A percentile compares a stretch with the other conserved stretches of the same genome.
Evolutionary conservation across 2,888 invertebrate genomes (phyloP).

Genomic region (Mellilla xanthometata): DNA sequence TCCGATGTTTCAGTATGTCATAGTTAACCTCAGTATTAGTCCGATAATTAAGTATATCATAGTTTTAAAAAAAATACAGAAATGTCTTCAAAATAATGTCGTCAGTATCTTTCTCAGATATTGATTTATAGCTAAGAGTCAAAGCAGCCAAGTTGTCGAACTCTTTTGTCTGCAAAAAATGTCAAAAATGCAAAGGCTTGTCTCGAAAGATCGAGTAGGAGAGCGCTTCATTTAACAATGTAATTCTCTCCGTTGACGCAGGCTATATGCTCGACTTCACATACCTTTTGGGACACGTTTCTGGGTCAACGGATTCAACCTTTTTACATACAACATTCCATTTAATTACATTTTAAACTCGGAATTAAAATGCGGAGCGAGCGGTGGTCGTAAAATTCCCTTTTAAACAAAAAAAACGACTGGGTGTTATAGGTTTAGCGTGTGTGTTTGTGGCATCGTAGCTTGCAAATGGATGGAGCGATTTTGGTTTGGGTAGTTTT

Average conservation of each 20-base stretch:
- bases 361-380: conserved; percentile 29
- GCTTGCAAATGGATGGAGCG: no score
- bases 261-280: conserved; percentile 30
- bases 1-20: no score
- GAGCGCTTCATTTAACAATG: conserved; percentile 46
- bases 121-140: conserved; percentile 1
- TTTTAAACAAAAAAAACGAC: no score
- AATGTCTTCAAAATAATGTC: no score
- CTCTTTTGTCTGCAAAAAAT: conserved; percentile 7
- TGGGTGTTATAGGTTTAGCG: no score
- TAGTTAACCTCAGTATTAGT: no score
- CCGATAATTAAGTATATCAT: no score
- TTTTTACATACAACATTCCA: conserved; percentile 18
- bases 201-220: conserved; percentile 29
- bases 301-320: conserved; percentile 26
- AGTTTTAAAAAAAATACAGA: no score
- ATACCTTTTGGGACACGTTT: conserved; percentile 18
- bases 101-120: no score
- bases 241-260: conserved; percentile 33
- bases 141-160: conserved; percentile 7
- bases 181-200: conserved; percentile 7
- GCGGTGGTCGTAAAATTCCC: conserved; percentile 43
- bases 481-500: no score
- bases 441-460: no score
- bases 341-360: conserved; percentile 30